These are phyloP conservation scores for Sinopyrophorus schimmeli DNA, from an alignment of 2,888 invertebrate genomes.

Conservation along the genomic window DNA sequence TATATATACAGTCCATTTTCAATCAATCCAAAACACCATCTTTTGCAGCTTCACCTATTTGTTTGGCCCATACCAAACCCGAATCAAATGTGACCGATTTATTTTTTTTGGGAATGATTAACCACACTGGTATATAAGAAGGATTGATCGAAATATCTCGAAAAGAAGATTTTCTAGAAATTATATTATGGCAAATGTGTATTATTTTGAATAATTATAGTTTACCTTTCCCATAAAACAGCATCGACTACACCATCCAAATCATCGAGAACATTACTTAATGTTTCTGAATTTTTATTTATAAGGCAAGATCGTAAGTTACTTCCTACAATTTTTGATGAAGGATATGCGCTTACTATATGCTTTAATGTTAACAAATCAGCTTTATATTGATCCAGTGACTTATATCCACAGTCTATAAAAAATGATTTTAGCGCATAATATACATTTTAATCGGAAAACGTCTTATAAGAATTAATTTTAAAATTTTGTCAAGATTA, in stretches of 20 bases:
- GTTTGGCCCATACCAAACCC: conserved; percentile 73
- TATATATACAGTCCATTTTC: too few relatives aligned
- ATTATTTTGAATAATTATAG: conserved; percentile 32
- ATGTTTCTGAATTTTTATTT: conserved; percentile 59
- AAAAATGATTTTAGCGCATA: conserved; percentile 27
- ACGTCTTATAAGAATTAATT: background rate
- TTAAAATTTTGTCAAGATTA: background rate
- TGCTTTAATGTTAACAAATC: conserved; percentile 66
- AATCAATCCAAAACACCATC: too few relatives aligned
- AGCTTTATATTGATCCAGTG: conserved; percentile 62
- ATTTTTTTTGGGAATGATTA: conserved; percentile 42
- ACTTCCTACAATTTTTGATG: conserved; percentile 66
- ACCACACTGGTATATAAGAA: conserved; percentile 47
- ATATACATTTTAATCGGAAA: too few relatives aligned
- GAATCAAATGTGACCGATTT: conserved; percentile 54
- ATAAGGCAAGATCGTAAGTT: conserved; percentile 59
- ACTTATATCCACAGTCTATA: conserved; percentile 60
- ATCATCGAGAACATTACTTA: conserved; percentile 60
- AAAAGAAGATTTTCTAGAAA: background rate
- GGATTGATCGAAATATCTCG: background rate
- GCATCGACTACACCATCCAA: conserved; percentile 66
- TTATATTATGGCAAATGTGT: background rate
- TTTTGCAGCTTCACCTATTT: conserved; percentile 73
- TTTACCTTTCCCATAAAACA: conserved; percentile 74
- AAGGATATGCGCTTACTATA: conserved; percentile 67